phyloP scores from a whole-genome alignment of 2,888 invertebrate genomes.

The Copidosoma aretas region DNA sequence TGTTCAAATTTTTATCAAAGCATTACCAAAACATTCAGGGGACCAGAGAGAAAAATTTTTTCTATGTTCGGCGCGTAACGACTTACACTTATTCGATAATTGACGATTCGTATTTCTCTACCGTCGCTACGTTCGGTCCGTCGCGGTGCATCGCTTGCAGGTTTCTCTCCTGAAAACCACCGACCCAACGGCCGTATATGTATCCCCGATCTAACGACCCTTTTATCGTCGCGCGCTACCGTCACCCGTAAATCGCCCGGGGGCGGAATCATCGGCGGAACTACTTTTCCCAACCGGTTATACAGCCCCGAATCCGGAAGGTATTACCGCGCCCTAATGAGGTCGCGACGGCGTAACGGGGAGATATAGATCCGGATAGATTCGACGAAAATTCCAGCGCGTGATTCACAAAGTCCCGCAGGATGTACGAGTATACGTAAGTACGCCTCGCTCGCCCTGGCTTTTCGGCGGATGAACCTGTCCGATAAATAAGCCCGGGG shows the following conservation, averaged over 20 bases:
- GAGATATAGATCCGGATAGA: too few species aligned
- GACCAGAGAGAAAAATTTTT: too few species aligned
- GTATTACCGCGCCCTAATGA: conserved; percentile 25
- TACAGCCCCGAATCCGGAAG: neutral
- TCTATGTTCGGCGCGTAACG: too few species aligned
- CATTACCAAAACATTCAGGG: too few species aligned
- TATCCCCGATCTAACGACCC: neutral
- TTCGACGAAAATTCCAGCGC: conserved; percentile 31
- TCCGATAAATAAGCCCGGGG: conserved; percentile 39
- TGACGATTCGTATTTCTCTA: too few species aligned
- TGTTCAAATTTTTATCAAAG: too few species aligned
- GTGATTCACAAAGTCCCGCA: conserved; percentile 40
- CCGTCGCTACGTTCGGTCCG: too few species aligned
- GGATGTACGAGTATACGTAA: conserved; percentile 16
- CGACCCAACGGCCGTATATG: neutral
- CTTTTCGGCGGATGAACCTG: conserved; percentile 38
- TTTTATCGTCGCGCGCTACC: neutral
- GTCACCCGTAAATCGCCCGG: conserved; percentile 15
- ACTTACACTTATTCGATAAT: too few species aligned
- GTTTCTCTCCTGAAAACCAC: too few species aligned
- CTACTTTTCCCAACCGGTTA: neutral
- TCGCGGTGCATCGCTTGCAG: too few species aligned
- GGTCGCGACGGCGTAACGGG: conserved; percentile 10
- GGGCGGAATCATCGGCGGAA: neutral
- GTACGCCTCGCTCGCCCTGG: neutral